Base-by-base conservation (phyloP, 2,888 invertebrate genomes). In the Microctonus brassicae region DNA sequence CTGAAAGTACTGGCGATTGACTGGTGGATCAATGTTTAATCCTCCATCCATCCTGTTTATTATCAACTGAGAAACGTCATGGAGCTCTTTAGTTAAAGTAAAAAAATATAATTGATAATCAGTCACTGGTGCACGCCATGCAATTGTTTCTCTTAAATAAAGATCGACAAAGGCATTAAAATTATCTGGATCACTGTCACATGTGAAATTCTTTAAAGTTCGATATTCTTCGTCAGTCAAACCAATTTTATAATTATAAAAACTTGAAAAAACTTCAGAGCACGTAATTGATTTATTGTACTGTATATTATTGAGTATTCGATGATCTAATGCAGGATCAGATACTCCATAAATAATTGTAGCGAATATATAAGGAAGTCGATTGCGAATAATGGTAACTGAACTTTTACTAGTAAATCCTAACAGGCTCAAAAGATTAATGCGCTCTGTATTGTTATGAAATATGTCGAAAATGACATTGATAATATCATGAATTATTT, bases 1-100 rank as follows among this genome's bases (percentile, higher is more conserved):
- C 22, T 88, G 86, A 64, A 90, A 88, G 0, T 86, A 87, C 2
- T 83, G 69, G 0, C 88, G 88, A 29, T 89, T 87, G 53, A 88
- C 87, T 0, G 90, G 87, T 71, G 88, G 88, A 0, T 89, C 77
- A 53, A 89, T 86, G 0, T 85, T 82, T 0, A 85, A 76, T 57
- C 83, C 83, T 0, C 74, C 74, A 0, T 52, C 39, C 0, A 52
- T 5, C 0, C 73, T 42, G 5, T 68, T 34, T 1, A 63, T 55
- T 0, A 80, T 65, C 0, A 73, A 24, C 17, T 77, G 71, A 0
- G 53, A 72, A 5, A 83, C 68, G 64, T 83, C 77, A 65, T 79
- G 78, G 6, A 82, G 1, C 42, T 82, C 82, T 13, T 71, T 64
- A 3, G 77, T 57, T 24, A 76, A 70, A 0, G 76, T 73, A 11